These are phyloP conservation scores for Orius insidiosus DNA, from an alignment of 1,140 invertebrate genomes.

Conservation along the genomic window DNA sequence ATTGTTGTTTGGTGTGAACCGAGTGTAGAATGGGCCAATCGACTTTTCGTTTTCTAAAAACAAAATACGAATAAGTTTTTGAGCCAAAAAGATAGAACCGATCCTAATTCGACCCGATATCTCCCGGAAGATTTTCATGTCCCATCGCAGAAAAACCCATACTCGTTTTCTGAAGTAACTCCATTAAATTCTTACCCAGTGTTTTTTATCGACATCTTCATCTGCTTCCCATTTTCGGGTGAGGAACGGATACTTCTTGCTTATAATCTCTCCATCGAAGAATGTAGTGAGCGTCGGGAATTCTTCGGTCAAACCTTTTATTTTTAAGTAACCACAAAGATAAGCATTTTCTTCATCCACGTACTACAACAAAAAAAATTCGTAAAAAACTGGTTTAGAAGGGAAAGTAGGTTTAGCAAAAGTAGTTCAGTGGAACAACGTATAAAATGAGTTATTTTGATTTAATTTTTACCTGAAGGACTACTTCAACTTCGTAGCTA, in stretches of 20 bases:
- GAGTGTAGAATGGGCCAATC: too few relatives aligned
- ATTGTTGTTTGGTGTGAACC: too few relatives aligned
- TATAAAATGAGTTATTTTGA: too few relatives aligned
- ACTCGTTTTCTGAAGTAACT: too few relatives aligned
- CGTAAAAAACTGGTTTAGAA: background rate
- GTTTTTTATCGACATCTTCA: slow-evolving; percentile 91
- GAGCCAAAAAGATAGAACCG: too few relatives aligned
- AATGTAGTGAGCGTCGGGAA: slow-evolving; percentile 90
- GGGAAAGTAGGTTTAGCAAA: background rate
- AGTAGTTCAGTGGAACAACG: background rate
- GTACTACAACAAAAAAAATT: slow-evolving; percentile 44
- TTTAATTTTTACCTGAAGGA: slow-evolving; percentile 70
- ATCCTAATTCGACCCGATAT: too few relatives aligned
- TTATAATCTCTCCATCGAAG: slow-evolving; percentile 96
- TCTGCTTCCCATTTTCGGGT: slow-evolving; percentile 95
- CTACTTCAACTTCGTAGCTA: slow-evolving; percentile 91
- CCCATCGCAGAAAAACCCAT: too few relatives aligned
- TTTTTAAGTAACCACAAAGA: slow-evolving; percentile 89
- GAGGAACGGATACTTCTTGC: slow-evolving; percentile 85
- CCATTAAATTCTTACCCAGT: slow-evolving; percentile 54
- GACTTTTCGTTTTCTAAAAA: too few relatives aligned
- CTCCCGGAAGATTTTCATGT: too few relatives aligned
- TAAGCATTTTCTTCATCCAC: slow-evolving; percentile 91
- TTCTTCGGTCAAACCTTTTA: slow-evolving; percentile 88
- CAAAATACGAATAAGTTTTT: too few relatives aligned